phyloP scores from a whole-genome alignment of 1,140 invertebrate genomes.

The Potamilus streckersoni region DNA sequence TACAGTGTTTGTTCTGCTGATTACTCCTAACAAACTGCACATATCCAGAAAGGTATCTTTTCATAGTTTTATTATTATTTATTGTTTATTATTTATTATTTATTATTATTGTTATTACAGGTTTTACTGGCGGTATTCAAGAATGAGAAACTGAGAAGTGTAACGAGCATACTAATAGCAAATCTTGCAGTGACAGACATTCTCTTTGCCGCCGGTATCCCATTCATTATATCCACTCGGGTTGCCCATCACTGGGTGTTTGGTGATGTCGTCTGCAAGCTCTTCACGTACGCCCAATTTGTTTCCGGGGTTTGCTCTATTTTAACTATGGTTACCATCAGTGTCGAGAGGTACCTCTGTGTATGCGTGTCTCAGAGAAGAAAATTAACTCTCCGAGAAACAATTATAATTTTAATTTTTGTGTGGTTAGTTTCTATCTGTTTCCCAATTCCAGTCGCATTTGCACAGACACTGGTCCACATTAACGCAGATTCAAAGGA shows the following conservation, averaged over 20 bases:
- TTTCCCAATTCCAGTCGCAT: constrained; percentile 46
- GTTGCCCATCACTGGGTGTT: constrained; percentile 51
- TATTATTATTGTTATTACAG: constrained; percentile 28
- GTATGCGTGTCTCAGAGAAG: constrained; percentile 28
- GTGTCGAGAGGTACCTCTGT: constrained; percentile 41
- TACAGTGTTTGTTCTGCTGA: too few relatives aligned
- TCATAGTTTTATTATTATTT: not conserved
- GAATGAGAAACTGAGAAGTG: constrained; percentile 32
- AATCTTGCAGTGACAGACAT: constrained; percentile 53
- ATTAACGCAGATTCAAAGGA: constrained; percentile 1
- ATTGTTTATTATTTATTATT: constrained; percentile 2
- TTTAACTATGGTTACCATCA: constrained; percentile 47
- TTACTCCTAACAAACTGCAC: too few relatives aligned
- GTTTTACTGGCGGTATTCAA: constrained; percentile 38
- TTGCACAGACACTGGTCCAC: constrained; percentile 34
- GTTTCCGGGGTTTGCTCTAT: constrained; percentile 42
- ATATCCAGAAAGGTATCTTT: not conserved
- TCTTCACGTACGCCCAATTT: constrained; percentile 46
- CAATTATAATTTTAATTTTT: constrained; percentile 17
- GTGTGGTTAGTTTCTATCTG: constrained; percentile 36
- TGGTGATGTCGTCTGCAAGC: constrained; percentile 44
- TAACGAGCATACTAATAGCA: constrained; percentile 45
- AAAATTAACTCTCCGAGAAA: constrained; percentile 24
- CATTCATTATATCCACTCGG: constrained; percentile 45
- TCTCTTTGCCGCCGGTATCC: constrained; percentile 49